Evolutionary conservation across 2,797 vertebrate species (phyloP).

Genomic region (Dryobates pubescens): DNA sequence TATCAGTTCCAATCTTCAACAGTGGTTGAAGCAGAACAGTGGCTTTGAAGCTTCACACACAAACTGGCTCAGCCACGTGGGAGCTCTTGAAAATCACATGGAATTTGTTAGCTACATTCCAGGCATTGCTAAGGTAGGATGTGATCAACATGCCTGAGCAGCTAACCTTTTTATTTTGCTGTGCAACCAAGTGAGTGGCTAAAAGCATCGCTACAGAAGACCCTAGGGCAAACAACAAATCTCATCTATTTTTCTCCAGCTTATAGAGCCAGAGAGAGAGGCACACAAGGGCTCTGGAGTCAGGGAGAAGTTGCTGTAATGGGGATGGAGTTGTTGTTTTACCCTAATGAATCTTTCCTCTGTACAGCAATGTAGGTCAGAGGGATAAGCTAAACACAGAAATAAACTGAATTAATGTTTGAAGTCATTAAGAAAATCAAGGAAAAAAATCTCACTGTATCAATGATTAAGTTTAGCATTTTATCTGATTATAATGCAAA

Average conservation of each 20-base stretch:
- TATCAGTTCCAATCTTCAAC: too few species aligned
- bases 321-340: not conserved
- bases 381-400: not conserved
- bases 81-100: not conserved
- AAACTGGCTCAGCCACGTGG: not conserved
- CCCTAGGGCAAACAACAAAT: slow-evolving; percentile 3
- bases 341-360: not conserved
- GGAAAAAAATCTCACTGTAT: not conserved
- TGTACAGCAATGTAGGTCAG: not conserved
- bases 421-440: not conserved
- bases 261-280: not conserved
- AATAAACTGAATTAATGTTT: not conserved
- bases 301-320: not conserved
- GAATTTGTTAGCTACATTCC: not conserved
- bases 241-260: not conserved
- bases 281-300: not conserved
- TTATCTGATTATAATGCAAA: too few species aligned
- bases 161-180: not conserved
- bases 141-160: not conserved
- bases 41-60: not conserved
- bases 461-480: too few species aligned
- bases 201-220: not conserved
- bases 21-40: not conserved
- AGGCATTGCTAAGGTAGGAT: not conserved
- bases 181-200: not conserved